These are phyloP conservation scores for Semnornis frantzii DNA, from an alignment of 2,113 vertebrate species.

Conservation along the genomic window DNA sequence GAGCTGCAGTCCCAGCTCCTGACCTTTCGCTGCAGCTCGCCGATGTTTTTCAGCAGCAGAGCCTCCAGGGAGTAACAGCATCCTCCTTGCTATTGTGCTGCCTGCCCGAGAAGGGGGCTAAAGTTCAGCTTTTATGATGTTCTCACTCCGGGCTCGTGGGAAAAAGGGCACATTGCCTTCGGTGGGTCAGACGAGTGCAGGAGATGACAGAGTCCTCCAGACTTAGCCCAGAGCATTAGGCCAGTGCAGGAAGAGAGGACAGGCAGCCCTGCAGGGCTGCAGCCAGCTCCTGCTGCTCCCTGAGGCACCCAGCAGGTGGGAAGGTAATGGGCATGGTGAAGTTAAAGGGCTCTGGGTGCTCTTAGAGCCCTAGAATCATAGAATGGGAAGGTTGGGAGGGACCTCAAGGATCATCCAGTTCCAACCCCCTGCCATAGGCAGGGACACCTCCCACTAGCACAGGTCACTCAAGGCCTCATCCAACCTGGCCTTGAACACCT, in stretches of 20 bases:
- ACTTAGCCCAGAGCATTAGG: slow-evolving; percentile 56
- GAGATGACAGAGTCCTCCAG: slow-evolving; percentile 60
- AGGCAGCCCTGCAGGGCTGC: slow-evolving; percentile 37
- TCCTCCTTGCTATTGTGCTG: slow-evolving; percentile 72
- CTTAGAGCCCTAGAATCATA: not conserved
- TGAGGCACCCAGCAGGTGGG: slow-evolving; percentile 57
- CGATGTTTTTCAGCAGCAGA: slow-evolving; percentile 63
- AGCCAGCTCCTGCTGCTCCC: slow-evolving; percentile 23
- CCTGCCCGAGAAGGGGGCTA: slow-evolving; percentile 65
- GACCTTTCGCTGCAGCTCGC: slow-evolving; percentile 70
- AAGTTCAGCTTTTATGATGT: slow-evolving; percentile 76
- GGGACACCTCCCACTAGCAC: no score
- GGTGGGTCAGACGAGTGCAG: slow-evolving; percentile 68
- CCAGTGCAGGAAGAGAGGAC: slow-evolving; percentile 33
- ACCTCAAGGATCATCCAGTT: no score
- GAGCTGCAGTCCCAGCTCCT: slow-evolving; percentile 65
- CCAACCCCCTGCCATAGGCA: no score
- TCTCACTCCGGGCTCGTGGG: slow-evolving; percentile 71
- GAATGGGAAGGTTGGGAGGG: not conserved
- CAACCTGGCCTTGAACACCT: no score
- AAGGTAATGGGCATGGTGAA: slow-evolving; percentile 46
- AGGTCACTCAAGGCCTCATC: no score
- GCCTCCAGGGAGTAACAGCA: slow-evolving; percentile 70
- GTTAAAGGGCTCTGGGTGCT: slow-evolving; percentile 57
- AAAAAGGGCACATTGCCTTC: slow-evolving; percentile 73